A percentile compares a stretch with the other conserved stretches of the same genome.
Evolutionary conservation across 2,797 vertebrate genomes (phyloP).

Genomic region (Enoplosus armatus): DNA sequence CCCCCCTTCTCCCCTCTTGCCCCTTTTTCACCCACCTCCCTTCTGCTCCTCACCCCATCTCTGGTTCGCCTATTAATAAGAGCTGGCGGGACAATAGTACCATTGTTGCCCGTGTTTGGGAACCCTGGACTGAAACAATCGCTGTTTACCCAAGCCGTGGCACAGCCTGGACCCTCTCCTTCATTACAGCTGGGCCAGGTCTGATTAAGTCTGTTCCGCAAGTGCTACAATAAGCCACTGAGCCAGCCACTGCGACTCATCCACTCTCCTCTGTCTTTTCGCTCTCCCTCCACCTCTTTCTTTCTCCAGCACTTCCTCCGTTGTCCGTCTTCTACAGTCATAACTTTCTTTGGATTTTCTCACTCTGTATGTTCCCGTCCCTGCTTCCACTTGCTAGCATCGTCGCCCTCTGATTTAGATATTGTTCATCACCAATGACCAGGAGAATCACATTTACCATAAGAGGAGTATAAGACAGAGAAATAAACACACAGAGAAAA

Average conservation of each 20-base stretch:
- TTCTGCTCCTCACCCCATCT: conserved; percentile 74
- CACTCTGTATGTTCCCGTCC: not conserved
- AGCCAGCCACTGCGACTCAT: conserved; percentile 72
- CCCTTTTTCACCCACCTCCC: conserved; percentile 68
- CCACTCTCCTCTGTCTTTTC: conserved; percentile 46
- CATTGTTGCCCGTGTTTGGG: conserved; percentile 88
- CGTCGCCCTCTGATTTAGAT: conserved; percentile 67
- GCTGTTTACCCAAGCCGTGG: conserved; percentile 91
- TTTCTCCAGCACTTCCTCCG: conserved; percentile 57
- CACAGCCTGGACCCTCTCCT: conserved; percentile 80
- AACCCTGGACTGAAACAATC: conserved; percentile 89
- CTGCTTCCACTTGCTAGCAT: conserved; percentile 59
- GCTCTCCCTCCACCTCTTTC: conserved; percentile 48
- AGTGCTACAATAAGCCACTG: conserved; percentile 84
- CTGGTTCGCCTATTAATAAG: conserved; percentile 87
- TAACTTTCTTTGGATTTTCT: conserved; percentile 43
- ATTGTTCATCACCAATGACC: conserved; percentile 49
- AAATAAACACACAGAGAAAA: conserved; percentile 19
- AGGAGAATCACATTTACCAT: conserved; percentile 53
- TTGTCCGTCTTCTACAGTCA: conserved; percentile 47
- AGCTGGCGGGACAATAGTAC: conserved; percentile 89
- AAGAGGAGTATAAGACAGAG: conserved; percentile 6
- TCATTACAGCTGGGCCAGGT: conserved; percentile 72
- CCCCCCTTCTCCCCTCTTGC: conserved; percentile 66
- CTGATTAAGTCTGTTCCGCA: conserved; percentile 88